Percentiles rank a stretch among this genome's conserved stretches.
These are phyloP conservation scores for Galbula dea DNA, from an alignment of 2,113 vertebrate species.

Conservation along the genomic window DNA sequence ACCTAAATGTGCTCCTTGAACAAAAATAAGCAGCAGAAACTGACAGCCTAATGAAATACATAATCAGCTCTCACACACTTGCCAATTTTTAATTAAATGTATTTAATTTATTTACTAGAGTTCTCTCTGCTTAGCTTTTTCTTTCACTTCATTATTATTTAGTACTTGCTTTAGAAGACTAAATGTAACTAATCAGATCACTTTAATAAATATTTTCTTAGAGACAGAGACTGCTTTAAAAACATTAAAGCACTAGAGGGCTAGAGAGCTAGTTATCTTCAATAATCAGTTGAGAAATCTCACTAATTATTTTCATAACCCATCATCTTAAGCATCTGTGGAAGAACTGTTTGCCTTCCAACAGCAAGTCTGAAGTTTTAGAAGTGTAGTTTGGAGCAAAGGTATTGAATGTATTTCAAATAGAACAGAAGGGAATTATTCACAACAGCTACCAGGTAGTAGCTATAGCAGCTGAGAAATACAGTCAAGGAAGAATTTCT, in stretches of 20 bases:
- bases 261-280: not conserved
- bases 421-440: not conserved
- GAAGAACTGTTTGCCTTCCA: not conserved
- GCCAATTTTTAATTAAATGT: not conserved
- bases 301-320: not conserved
- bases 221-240: not conserved
- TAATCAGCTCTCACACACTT: not conserved
- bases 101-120: not conserved
- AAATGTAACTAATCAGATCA: not conserved
- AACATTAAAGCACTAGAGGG: slow-evolving; percentile 25
- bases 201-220: slow-evolving; percentile 7
- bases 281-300: not conserved
- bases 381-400: not conserved
- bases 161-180: not conserved
- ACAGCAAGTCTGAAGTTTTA: not conserved
- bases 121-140: not conserved
- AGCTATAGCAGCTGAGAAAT: not conserved
- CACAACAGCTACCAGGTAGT: not conserved
- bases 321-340: not conserved
- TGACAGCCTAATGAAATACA: not conserved
- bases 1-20: not conserved
- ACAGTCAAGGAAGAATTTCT: not conserved
- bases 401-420: not conserved
- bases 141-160: not conserved
- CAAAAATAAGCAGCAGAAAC: not conserved